Evolutionary conservation across 2,113 vertebrate species (phyloP).

Genomic region (Trachemys scripta): DNA sequence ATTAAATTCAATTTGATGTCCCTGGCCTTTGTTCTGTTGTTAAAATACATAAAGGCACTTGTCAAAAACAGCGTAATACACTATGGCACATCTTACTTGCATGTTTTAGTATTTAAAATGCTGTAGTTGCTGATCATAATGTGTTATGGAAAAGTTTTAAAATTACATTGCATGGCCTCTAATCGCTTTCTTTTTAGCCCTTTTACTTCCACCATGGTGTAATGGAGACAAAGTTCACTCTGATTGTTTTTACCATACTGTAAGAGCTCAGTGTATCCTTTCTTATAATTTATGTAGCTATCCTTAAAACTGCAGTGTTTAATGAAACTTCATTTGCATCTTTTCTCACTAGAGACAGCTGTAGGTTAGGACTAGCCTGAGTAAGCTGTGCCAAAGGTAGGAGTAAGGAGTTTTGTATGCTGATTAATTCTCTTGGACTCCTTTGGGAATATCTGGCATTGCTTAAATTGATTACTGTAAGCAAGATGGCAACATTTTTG

Average conservation of each 20-base stretch:
- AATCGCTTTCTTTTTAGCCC: background rate
- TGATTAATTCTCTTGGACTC: conserved; percentile 77
- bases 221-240: background rate
- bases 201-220: conserved; percentile 15
- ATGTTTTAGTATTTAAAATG: background rate
- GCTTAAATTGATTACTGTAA: conserved; percentile 80
- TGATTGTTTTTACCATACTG: background rate
- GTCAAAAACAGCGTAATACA: background rate
- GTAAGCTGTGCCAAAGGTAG: conserved; percentile 79
- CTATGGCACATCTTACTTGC: background rate
- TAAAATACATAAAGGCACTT: conserved; percentile 41
- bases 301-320: conserved; percentile 68
- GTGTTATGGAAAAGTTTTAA: background rate
- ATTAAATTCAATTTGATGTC: conserved; percentile 47
- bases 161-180: background rate
- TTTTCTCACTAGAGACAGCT: conserved; percentile 76
- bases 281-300: conserved; percentile 61
- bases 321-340: conserved; percentile 77
- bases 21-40: conserved; percentile 42
- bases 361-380: conserved; percentile 77
- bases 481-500: conserved; percentile 77
- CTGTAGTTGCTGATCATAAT: background rate
- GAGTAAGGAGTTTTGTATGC: conserved; percentile 78
- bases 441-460: conserved; percentile 76
- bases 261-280: conserved; percentile 44